phyloP scores from a whole-genome alignment of 2,113 vertebrate species.

The Lepus americanus region DNA sequence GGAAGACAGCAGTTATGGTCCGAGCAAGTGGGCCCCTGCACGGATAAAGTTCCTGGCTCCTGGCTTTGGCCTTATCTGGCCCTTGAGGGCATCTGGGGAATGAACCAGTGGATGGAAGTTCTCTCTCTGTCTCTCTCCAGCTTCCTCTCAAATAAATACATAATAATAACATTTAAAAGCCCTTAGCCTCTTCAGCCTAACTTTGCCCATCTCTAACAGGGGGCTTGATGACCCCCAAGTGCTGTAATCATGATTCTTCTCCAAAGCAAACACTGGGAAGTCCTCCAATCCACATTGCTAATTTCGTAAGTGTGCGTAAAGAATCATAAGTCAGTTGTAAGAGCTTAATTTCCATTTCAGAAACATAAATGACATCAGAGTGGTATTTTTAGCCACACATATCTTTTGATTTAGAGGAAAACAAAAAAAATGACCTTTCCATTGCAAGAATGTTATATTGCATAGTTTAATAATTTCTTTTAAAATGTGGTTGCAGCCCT shows the following conservation, averaged over 20 bases:
- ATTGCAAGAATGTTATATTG: background rate
- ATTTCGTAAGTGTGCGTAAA: background rate
- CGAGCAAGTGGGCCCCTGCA: too few relatives aligned
- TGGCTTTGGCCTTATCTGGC: too few relatives aligned
- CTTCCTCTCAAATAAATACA: too few relatives aligned
- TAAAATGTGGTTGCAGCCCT: background rate
- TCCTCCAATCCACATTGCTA: background rate
- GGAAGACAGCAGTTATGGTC: too few relatives aligned
- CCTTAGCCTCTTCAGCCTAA: background rate
- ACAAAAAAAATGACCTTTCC: conserved; percentile 21
- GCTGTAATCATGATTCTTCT: conserved; percentile 11
- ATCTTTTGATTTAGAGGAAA: conserved; percentile 23
- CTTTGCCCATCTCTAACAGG: background rate
- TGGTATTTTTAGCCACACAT: conserved; percentile 60
- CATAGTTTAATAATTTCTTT: conserved; percentile 14
- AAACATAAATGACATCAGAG: background rate
- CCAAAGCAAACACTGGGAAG: background rate
- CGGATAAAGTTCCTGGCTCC: too few relatives aligned
- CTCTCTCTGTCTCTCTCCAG: too few relatives aligned
- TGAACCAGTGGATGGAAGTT: too few relatives aligned
- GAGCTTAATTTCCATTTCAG: background rate
- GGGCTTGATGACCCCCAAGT: background rate
- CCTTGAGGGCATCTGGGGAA: too few relatives aligned
- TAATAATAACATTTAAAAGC: background rate
- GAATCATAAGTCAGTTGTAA: background rate